phyloP scores from a whole-genome alignment of 2,888 invertebrate species.

The Endotricha flammealis region DNA sequence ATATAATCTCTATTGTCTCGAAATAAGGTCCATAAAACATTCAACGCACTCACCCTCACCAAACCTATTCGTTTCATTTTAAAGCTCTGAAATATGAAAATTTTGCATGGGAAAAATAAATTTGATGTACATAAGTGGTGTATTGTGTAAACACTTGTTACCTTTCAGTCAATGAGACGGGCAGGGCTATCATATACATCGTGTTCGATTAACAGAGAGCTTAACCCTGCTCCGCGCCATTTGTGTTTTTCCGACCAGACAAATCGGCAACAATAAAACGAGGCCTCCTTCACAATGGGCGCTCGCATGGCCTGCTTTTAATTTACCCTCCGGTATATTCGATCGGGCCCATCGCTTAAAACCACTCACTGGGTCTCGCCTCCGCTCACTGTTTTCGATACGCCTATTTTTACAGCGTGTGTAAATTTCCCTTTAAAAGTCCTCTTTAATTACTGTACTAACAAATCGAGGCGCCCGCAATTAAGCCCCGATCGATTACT shows the following conservation, averaged over 20 bases:
- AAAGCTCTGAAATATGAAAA: conserved; percentile 4
- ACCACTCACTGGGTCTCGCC: conserved; percentile 59
- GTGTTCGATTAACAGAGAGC: conserved; percentile 67
- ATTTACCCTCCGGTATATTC: conserved; percentile 67
- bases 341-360: conserved; percentile 57
- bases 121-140: conserved; percentile 6
- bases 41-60: not conserved
- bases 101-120: conserved; percentile 8
- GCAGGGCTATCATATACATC: conserved; percentile 38
- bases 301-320: conserved; percentile 73
- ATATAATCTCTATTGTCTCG: conserved; percentile 1
- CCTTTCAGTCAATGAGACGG: conserved; percentile 19
- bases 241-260: conserved; percentile 70
- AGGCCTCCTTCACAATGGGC: conserved; percentile 59
- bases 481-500: conserved; percentile 52
- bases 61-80: not conserved
- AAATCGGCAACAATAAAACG: conserved; percentile 73
- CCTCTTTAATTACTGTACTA: conserved; percentile 36
- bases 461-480: conserved; percentile 40
- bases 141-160: conserved; percentile 20
- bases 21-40: not conserved
- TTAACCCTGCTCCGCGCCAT: conserved; percentile 62
- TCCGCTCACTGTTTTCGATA: conserved; percentile 42
- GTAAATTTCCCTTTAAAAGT: conserved; percentile 31
- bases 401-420: conserved; percentile 40